Evolutionary conservation across 2,797 vertebrate genomes (phyloP).

Genomic region (Sylvia borin): DNA sequence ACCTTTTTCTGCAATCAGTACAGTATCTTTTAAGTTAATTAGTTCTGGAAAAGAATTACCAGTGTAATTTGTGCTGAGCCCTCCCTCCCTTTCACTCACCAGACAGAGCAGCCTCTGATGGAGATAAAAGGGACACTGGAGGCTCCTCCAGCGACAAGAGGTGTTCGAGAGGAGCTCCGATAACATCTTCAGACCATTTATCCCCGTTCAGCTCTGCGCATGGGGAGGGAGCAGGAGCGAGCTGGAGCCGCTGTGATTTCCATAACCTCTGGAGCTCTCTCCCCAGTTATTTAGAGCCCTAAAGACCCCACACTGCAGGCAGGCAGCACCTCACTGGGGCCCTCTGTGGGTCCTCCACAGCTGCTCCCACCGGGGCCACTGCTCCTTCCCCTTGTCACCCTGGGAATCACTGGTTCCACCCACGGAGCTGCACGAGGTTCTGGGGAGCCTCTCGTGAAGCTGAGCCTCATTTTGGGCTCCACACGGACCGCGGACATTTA

Average conservation of each 20-base stretch:
- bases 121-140: constrained; percentile 48
- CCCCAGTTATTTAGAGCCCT: not conserved
- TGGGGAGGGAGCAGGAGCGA: not conserved
- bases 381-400: rapidly evolving
- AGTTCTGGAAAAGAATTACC: constrained; percentile 52
- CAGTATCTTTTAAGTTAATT: constrained; percentile 58
- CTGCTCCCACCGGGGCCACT: rapidly evolving
- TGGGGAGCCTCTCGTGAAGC: not conserved
- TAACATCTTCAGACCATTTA: not conserved
- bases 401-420: rapidly evolving
- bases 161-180: not conserved
- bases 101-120: constrained; percentile 17
- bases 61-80: constrained; percentile 7
- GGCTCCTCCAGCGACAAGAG: constrained; percentile 26
- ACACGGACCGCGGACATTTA: rapidly evolving
- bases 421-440: rapidly evolving
- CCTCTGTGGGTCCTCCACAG: rapidly evolving
- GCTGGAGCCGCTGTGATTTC: not conserved
- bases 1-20: constrained; percentile 57
- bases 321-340: not conserved
- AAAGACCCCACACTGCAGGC: rapidly evolving
- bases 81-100: constrained; percentile 9
- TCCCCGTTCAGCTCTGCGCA: not conserved
- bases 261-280: not conserved
- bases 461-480: not conserved